Evolutionary conservation across 2,888 invertebrate genomes (phyloP), one percentile per base, ranked within the genome.

Genomic region (Cephus runcator): DNA sequence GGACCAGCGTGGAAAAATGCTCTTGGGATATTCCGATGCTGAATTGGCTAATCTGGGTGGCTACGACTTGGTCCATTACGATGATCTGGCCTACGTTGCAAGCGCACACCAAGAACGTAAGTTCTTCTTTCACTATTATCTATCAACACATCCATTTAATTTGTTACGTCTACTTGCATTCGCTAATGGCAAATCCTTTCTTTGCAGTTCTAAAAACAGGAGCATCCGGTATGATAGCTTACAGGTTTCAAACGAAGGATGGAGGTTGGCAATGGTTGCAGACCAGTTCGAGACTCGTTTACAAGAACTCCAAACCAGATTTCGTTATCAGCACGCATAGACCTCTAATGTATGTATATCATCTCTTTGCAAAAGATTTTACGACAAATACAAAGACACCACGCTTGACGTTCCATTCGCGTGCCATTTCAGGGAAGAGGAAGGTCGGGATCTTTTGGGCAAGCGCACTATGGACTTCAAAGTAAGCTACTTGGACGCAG

Each of bases 391-490:
- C 56, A 56, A 56, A 56, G 56, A 23, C 56, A 56, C 9, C 23
- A 2, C 6, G 23, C 23, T 23, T 56, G 9, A 56, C 56, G 23
- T 15, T 23, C 9, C 23, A 56, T 56, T 56, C 56, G 56, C 23
- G 23, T 56, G 23, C 34, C n/a, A 68, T 75, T 69, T 34, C 92
- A 98, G 98, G 95, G 99, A 99, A 91, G 99, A 99, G 92, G 99
- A 99, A 93, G 99, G 99, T 15, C 95, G 98, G 83, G 99, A 99
- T 92, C 93, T 99, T 81, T 93, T 99, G 75, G 99, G 99, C 68
- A 99, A 99, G 92, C 94, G 99, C 83, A 99, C 99, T 11, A 98
- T 98, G 97, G 99, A 99, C 92, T 99, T 99, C 92, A 99, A 99
- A 94, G 98, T 98, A 78, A 98, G 98, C 91, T 99, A 99, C 92